A percentile compares a stretch with the other conserved stretches of the same genome.
phyloP scores from a whole-genome alignment of 2,888 invertebrate genomes.

The Aphodius sticticus region DNA sequence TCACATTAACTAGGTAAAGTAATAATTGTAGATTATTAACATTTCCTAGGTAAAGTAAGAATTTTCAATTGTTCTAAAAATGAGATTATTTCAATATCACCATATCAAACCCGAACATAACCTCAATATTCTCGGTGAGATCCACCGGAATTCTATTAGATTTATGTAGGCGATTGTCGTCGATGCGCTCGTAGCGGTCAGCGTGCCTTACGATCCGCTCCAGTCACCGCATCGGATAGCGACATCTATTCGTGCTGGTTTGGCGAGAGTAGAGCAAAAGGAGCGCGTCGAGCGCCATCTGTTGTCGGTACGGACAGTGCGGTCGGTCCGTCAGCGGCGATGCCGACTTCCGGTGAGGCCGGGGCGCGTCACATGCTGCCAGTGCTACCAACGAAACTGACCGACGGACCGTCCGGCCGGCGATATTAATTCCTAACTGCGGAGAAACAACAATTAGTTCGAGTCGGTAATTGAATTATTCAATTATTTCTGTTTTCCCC shows the following conservation, averaged over 20 bases:
- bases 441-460: not conserved
- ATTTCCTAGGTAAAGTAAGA: too few relatives aligned
- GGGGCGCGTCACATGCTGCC: not conserved
- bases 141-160: not conserved
- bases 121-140: not conserved
- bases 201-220: not conserved
- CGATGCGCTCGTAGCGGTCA: not conserved
- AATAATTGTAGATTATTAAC: too few relatives aligned
- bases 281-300: not conserved
- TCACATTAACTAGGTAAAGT: too few relatives aligned
- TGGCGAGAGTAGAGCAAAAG: not conserved
- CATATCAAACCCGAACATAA: not conserved
- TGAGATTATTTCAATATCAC: too few relatives aligned
- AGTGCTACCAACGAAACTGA: not conserved
- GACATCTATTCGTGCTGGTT: not conserved
- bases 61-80: too few relatives aligned
- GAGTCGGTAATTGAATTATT: not conserved
- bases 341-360: not conserved
- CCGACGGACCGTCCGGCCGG: not conserved
- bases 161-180: not conserved
- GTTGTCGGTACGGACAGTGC: not conserved
- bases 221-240: not conserved
- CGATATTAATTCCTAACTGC: constrained; percentile 5
- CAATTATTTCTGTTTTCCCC: not conserved
- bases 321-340: not conserved